phyloP scores from a whole-genome alignment of 2,797 vertebrate species.

The Gymnopithys bicolor region DNA sequence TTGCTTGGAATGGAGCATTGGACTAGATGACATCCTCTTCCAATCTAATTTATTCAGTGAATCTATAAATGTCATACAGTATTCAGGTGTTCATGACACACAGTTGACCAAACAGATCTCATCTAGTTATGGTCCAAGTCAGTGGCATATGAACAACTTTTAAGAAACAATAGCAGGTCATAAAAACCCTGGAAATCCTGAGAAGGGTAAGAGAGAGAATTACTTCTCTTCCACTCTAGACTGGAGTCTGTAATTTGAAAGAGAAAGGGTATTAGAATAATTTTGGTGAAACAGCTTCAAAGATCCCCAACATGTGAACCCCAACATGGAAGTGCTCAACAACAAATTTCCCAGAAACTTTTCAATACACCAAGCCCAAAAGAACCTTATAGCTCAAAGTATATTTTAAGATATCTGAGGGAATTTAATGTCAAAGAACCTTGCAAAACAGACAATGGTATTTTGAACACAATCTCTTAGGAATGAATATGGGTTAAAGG shows the following conservation, averaged over 20 bases:
- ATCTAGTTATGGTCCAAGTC: neutral
- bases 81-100: neutral
- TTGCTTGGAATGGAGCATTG: neutral
- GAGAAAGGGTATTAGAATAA: neutral
- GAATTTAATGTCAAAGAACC: neutral
- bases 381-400: neutral
- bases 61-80: neutral
- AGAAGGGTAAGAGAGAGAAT: neutral
- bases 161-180: neutral
- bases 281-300: neutral
- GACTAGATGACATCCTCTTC: neutral
- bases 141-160: neutral
- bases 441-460: neutral
- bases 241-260: neutral
- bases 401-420: neutral
- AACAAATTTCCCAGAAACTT: neutral
- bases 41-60: neutral
- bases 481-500: neutral
- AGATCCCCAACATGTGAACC: accelerated
- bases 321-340: neutral
- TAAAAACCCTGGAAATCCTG: neutral
- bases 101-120: neutral
- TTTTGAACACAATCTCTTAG: neutral
- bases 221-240: neutral
- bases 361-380: neutral